Evolutionary conservation across 1,140 invertebrate species (phyloP), one percentile per base, ranked within the genome.

Genomic region (Scaptomyza montana): DNA sequence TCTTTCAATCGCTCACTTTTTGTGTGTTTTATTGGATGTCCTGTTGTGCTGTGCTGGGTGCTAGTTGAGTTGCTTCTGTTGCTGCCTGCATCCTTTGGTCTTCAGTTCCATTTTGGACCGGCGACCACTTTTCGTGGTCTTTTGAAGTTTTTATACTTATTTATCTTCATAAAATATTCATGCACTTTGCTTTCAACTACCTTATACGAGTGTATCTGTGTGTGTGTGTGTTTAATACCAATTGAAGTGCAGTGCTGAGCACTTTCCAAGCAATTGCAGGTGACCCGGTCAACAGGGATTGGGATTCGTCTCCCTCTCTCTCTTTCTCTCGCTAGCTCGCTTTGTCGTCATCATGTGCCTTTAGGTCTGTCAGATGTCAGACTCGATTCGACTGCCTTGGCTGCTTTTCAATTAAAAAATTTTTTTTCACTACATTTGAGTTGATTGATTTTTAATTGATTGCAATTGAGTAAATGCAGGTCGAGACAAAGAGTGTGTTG

Each of bases 361-460:
- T 36, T 9, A 7, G 33, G 33, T 8, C 8, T 36, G 7, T 36
- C 49, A 46, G 51, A 5, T 51, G 45, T n/a, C n/a, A n/a, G n/a
- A n/a, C 39, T 16, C 16, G 16, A 57, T n/a, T 55, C 45, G 28
- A 36, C 61, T 49, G 46, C 49, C 86, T 73, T 61, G 56, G 63
- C 75, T 68, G 67, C 82, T 73, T 89, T 89, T 87, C 85, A 87
- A 87, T 87, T 87, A 87, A 84, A 87, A 87, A 84, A 89, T 82
- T 87, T 82, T 89, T 87, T 84, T 87, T 80, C 84, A 87, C 76
- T 87, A 89, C 84, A 87, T 87, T 89, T 89, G 77, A 87, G 80
- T 89, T 87, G 84, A 89, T 87, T 87, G 84, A 89, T 87, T 87
- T 87, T 87, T 87, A 87, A 87, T 87, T 87, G 84, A 87, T 89